These are phyloP conservation scores for Coturnix japonica DNA, from an alignment of 2,113 vertebrate species.

Conservation along the genomic window DNA sequence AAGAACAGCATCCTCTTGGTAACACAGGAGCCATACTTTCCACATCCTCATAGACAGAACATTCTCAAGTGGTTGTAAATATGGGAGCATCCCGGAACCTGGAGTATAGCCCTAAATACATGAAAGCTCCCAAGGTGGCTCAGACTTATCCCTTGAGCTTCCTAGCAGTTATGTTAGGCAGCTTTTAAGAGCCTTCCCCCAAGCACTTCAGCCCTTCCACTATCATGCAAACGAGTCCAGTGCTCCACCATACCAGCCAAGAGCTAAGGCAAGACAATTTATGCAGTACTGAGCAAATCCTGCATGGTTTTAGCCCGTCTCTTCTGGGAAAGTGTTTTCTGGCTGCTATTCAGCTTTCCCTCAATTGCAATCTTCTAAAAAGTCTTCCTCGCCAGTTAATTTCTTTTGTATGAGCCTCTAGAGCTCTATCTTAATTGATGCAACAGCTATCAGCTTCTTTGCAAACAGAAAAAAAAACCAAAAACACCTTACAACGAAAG, in stretches of 20 bases:
- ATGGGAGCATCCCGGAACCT: background rate
- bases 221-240: background rate
- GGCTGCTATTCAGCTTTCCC: background rate
- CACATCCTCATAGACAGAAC: background rate
- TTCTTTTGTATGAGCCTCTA: background rate
- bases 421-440: background rate
- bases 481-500: background rate
- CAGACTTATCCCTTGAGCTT: conserved; percentile 2
- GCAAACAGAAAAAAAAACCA: background rate
- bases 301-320: conserved; percentile 20
- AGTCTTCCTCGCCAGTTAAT: background rate
- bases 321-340: conserved; percentile 32
- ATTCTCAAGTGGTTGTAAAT: background rate
- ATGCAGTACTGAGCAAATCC: conserved; percentile 25
- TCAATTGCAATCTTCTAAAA: conserved; percentile 15
- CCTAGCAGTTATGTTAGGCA: background rate
- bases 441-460: background rate
- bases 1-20: background rate
- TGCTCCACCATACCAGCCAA: background rate
- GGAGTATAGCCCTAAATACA: background rate
- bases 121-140: background rate
- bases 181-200: conserved; percentile 32
- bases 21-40: background rate
- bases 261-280: conserved; percentile 27
- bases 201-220: conserved; percentile 43